A percentile compares a stretch with the other conserved stretches of the same genome.
phyloP scores from a whole-genome alignment of 2,888 invertebrate species.

The Polymixis flavicincta region DNA sequence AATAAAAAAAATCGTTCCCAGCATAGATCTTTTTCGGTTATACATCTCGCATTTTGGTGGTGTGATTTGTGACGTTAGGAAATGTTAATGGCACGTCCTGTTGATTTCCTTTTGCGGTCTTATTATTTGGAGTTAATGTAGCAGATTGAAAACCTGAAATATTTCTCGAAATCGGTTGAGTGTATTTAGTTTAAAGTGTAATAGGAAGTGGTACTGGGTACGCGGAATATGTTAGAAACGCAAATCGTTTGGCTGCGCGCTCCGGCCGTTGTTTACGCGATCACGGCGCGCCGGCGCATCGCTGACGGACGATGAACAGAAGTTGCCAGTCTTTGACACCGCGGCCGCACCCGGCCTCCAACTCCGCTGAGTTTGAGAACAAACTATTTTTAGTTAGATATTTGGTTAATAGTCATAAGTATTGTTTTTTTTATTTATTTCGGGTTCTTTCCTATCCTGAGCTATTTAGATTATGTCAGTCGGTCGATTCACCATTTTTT shows the following conservation, averaged over 20 bases:
- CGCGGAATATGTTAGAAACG: conserved; percentile 81
- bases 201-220: conserved; percentile 64
- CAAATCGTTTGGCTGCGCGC: conserved; percentile 78
- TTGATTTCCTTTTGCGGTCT: conserved; percentile 79
- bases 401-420: conserved; percentile 66
- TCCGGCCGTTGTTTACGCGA: conserved; percentile 85
- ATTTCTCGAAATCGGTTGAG: conserved; percentile 17
- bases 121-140: conserved; percentile 59
- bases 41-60: conserved; percentile 90
- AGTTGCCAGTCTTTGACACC: conserved; percentile 86
- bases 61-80: conserved; percentile 91
- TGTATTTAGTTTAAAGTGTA: conserved; percentile 53
- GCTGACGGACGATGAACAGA: conserved; percentile 85
- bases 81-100: conserved; percentile 87
- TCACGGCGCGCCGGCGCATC: conserved; percentile 61
- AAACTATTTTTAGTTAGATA: conserved; percentile 79
- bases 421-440: conserved; percentile 69
- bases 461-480: background rate
- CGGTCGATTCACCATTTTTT: background rate
- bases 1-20: conserved; percentile 88
- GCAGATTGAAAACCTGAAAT: conserved; percentile 14
- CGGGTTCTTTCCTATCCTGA: background rate
- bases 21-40: conserved; percentile 89
- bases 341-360: conserved; percentile 77
- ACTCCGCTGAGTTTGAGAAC: conserved; percentile 67